Conservation (phyloP, 2,113 vertebrate species). For the Mus pahari region DNA sequence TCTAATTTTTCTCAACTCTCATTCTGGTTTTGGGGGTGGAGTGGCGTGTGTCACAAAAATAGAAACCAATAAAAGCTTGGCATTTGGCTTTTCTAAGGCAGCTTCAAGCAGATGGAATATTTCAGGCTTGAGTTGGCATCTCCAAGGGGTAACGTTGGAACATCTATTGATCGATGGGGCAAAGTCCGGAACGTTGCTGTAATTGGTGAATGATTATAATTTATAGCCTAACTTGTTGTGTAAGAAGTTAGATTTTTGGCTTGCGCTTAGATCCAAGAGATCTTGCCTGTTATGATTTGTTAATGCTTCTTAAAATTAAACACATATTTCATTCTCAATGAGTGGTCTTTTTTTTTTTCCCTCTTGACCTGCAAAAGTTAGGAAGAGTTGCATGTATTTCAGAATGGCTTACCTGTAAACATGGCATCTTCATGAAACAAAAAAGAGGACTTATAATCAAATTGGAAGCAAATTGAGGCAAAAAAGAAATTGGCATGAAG, state of each 20-base stretch:
- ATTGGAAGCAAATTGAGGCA: neutral
- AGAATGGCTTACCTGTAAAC: conserved; percentile 52
- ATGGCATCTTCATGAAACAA: conserved; percentile 12
- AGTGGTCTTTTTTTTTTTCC: neutral
- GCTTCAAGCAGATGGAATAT: conserved; percentile 4
- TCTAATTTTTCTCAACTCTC: neutral
- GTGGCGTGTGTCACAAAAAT: neutral
- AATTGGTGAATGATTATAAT: conserved; percentile 57
- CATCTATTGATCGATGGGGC: conserved; percentile 54
- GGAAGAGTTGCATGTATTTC: neutral
- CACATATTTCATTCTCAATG: conserved; percentile 30
- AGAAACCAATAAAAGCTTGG: conserved; percentile 6
- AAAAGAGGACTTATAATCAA: neutral
- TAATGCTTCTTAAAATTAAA: conserved; percentile 61
- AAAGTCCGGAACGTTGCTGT: conserved; percentile 59
- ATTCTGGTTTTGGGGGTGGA: neutral
- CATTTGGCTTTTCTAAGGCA: conserved; percentile 32
- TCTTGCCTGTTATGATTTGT: conserved; percentile 54
- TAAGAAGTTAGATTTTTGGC: conserved; percentile 55
- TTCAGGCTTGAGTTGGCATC: neutral
- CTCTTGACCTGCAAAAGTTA: conserved; percentile 49
- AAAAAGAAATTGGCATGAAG: neutral
- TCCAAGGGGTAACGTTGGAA: conserved; percentile 4
- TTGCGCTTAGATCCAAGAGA: neutral
- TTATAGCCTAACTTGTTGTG: conserved; percentile 34